phyloP scores from a whole-genome alignment of 2,113 vertebrate genomes.

The Heterotilapia buettikoferi region DNA sequence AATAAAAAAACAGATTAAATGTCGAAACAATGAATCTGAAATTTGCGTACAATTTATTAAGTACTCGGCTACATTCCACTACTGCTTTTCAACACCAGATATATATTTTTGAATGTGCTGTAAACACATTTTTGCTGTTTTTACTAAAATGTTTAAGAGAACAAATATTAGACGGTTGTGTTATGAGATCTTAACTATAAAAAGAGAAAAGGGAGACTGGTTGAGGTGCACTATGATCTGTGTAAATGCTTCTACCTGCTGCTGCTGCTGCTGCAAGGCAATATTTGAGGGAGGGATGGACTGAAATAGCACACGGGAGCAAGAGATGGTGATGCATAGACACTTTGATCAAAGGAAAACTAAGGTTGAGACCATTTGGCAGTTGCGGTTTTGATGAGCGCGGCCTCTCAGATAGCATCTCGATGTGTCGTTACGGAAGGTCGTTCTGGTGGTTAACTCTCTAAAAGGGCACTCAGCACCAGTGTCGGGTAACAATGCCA shows the following conservation, averaged over 20 bases:
- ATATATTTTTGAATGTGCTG: neutral
- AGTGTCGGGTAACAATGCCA: constrained; percentile 44
- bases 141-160: constrained; percentile 21
- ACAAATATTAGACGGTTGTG: neutral
- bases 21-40: neutral
- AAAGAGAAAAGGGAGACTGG: neutral
- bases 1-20: neutral
- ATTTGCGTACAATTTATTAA: neutral
- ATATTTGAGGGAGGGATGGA: neutral
- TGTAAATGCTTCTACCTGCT: neutral
- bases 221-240: neutral
- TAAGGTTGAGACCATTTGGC: constrained; percentile 51
- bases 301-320: constrained; percentile 40
- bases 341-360: constrained; percentile 54
- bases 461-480: constrained; percentile 49
- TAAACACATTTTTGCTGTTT: neutral
- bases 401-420: constrained; percentile 51
- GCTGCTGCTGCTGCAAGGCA: neutral
- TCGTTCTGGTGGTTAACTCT: constrained; percentile 50
- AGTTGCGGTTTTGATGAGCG: constrained; percentile 50
- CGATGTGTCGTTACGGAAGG: constrained; percentile 52
- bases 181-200: neutral
- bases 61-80: rapidly evolving
- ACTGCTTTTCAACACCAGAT: neutral
- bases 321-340: constrained; percentile 34